These are phyloP conservation scores for Salvator merianae DNA, from an alignment of 2,113 vertebrate species.

Conservation along the genomic window DNA sequence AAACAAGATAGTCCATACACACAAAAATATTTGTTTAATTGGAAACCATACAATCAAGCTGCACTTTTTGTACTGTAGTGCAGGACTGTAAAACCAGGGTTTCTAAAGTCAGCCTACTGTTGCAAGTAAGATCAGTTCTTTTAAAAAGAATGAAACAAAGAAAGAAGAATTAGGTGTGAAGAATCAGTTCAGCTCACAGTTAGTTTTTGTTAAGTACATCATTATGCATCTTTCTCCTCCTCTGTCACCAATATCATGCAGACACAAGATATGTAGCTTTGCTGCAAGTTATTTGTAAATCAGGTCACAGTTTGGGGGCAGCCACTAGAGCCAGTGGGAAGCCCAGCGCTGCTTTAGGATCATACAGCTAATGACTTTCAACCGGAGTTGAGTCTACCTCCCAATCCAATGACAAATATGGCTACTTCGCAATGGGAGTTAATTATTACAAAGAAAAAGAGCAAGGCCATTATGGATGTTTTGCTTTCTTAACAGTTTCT, in stretches of 20 bases:
- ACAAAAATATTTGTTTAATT: constrained; percentile 8
- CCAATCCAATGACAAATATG: constrained; percentile 36
- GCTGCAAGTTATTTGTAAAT: background rate
- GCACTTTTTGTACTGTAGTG: constrained; percentile 12
- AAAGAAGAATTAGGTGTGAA: constrained; percentile 24
- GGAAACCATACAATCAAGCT: constrained; percentile 9
- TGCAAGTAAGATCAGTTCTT: constrained; percentile 1
- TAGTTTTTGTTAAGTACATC: background rate
- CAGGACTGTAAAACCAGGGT: constrained; percentile 13
- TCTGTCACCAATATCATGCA: constrained; percentile 11
- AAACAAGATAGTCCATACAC: constrained; percentile 14
- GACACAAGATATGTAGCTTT: background rate
- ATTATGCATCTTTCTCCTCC: background rate
- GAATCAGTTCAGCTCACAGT: constrained; percentile 19
- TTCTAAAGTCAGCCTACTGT: background rate
- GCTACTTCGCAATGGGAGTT: constrained; percentile 32
- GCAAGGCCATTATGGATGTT: constrained; percentile 46
- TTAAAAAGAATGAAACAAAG: background rate
- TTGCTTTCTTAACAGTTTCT: constrained; percentile 50
- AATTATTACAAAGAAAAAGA: constrained; percentile 1
- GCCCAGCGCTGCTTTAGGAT: constrained; percentile 1
- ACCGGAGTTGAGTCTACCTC: constrained; percentile 26
- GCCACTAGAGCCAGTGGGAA: background rate
- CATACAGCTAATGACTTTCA: constrained; percentile 10
- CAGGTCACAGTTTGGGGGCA: background rate